These are phyloP conservation scores for Scopus umbretta DNA, from an alignment of 2,113 vertebrate species.

Conservation along the genomic window DNA sequence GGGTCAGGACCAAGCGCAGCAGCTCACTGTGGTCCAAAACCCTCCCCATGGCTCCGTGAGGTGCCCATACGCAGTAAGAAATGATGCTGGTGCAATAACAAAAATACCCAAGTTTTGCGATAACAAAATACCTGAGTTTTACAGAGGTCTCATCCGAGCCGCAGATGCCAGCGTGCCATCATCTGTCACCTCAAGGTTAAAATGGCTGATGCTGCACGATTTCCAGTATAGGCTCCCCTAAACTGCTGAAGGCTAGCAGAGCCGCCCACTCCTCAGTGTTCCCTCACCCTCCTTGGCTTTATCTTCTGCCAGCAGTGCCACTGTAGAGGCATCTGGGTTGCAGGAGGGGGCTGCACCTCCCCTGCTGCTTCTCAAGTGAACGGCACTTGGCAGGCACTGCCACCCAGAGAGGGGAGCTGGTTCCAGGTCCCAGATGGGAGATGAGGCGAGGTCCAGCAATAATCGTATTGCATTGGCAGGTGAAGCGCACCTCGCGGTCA, in stretches of 20 bases:
- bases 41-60: not conserved
- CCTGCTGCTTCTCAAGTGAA: fast-evolving
- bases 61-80: fast-evolving
- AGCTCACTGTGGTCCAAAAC: not conserved
- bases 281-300: not conserved
- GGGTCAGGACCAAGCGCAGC: not conserved
- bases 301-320: not conserved
- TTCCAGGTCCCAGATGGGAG: not conserved
- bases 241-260: not conserved
- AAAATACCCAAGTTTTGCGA: not conserved
- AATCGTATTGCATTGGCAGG: not conserved
- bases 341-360: not conserved
- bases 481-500: fast-evolving
- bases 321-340: too few species aligned
- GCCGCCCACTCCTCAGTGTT: not conserved
- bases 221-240: not conserved
- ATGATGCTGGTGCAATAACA: not conserved
- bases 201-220: not conserved
- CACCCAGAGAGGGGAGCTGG: not conserved
- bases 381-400: not conserved
- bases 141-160: not conserved
- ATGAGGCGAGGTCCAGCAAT: not conserved
- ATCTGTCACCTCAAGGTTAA: not conserved
- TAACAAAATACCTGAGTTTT: not conserved
- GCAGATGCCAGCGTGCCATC: fast-evolving